Base-by-base conservation (phyloP, 2,888 invertebrate genomes). In the Drosophila fungiperda region DNA sequence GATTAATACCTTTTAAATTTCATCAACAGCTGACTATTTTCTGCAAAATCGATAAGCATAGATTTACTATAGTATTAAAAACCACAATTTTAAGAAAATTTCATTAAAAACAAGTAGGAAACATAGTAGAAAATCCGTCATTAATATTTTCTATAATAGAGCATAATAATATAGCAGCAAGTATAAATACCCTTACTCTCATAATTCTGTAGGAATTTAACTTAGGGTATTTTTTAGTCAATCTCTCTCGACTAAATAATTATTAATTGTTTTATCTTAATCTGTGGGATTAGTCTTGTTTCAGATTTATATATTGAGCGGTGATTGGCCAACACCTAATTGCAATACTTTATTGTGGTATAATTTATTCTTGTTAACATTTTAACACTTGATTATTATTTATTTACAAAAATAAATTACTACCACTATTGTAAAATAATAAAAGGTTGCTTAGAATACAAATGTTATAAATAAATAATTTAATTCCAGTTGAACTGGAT, bases 111-210 rank as follows among this genome's bases (percentile, higher is more conserved):
- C 3, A 15, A 3, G 1, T 20, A 45, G 7, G 7, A 12, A 20
- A 20, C 12, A 0, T 1, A 3, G 20, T 20, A 1, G 42, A 7
- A 3, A 7, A 12, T 42, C 3, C 1, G 3, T 7, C 1, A 3
- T 12, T 20, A 7, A 3, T 45, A 23, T 15, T 45, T 45, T 15
- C 3, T 1, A 7, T 3, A 45, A 20, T 20, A 3, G 12, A 3
- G 1, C 26, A 26, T 26, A 26, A 26, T 2, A 26, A 26, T 26
- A 26, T 11, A 11, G 11, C 40, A 40, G 40, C 9, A 5, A n/a
- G n/a, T 2, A n/a, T 40, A 38, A 17, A 17, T 38, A 8, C 11
- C 1, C 5, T 11, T 40, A n/a, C 9, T 40, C n/a, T n/a, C 5
- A 6, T 15, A 36, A 36, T 15, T 15, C 36, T 6, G 15, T 40